A percentile compares a stretch with the other conserved stretches of the same genome.
Evolutionary conservation across 1,140 invertebrate genomes (phyloP).

Genomic region (Zaprionus taronus): DNA sequence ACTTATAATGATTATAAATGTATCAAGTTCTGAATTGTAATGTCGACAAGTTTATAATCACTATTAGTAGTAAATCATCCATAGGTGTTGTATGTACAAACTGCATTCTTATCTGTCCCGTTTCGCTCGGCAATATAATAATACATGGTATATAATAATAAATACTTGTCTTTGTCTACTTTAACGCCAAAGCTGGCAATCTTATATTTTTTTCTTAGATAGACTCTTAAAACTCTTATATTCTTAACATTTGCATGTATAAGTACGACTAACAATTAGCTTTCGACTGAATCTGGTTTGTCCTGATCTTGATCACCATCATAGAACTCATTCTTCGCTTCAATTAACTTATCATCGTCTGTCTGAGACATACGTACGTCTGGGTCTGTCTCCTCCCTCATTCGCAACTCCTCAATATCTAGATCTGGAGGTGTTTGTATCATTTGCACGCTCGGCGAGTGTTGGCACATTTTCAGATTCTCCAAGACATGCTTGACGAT

Average conservation of each 20-base stretch:
- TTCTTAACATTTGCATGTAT: neutral
- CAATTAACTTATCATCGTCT: conserved; percentile 93
- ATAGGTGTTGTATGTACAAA: conserved; percentile 39
- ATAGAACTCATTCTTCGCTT: conserved; percentile 96
- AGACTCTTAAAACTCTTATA: conserved; percentile 4
- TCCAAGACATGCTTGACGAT: conserved; percentile 94
- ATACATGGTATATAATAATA: conserved; percentile 40
- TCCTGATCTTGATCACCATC: conserved; percentile 94
- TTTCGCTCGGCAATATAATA: conserved; percentile 41
- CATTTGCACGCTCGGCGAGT: conserved; percentile 96
- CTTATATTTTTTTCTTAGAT: conserved; percentile 14
- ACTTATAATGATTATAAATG: conserved; percentile 37
- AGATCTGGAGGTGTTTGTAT: conserved; percentile 93
- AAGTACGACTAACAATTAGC: conserved; percentile 42
- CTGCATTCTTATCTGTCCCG: conserved; percentile 30
- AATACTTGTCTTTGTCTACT: conserved; percentile 65
- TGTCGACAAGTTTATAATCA: conserved; percentile 34
- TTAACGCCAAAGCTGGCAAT: conserved; percentile 56
- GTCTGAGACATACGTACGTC: conserved; percentile 92
- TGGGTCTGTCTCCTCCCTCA: conserved; percentile 90
- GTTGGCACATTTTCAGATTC: conserved; percentile 95
- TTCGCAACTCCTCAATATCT: conserved; percentile 88
- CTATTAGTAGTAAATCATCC: conserved; percentile 27
- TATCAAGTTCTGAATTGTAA: neutral
- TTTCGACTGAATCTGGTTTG: conserved; percentile 84